Conservation (phyloP, 2,888 invertebrate genomes). For the Nebria brevicollis region DNA sequence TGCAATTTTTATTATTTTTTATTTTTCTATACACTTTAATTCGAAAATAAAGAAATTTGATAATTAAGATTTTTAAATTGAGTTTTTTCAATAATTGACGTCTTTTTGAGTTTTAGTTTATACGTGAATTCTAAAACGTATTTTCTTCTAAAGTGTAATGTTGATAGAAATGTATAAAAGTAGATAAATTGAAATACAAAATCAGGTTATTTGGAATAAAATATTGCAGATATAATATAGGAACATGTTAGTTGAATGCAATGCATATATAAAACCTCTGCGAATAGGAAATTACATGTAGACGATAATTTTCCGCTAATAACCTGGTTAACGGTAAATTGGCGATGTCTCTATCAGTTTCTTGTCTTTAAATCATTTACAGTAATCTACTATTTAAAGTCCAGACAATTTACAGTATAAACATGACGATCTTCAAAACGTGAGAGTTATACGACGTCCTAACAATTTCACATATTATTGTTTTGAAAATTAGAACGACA, state of each 20-base stretch:
- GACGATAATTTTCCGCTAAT: neutral
- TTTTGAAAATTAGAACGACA: neutral
- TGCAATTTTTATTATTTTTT: too few relatives aligned
- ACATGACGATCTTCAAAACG: neutral
- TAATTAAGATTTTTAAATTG: too few relatives aligned
- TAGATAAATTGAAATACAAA: neutral
- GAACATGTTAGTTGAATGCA: neutral
- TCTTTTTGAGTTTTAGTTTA: too few relatives aligned
- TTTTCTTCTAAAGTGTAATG: neutral
- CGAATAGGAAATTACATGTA: neutral
- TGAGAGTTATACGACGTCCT: neutral
- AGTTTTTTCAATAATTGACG: too few relatives aligned
- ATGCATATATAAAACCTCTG: neutral
- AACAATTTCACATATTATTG: neutral
- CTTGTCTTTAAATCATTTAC: neutral
- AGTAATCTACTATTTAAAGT: neutral
- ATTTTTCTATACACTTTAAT: too few relatives aligned
- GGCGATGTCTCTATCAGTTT: neutral
- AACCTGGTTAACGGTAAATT: neutral
- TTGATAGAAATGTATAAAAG: neutral
- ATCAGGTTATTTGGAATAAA: neutral
- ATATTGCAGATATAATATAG: neutral
- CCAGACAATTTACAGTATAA: neutral
- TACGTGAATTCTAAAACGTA: too few relatives aligned
- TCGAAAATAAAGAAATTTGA: too few relatives aligned